Evolutionary conservation across 2,113 vertebrate species (phyloP).

Genomic region (Physeter macrocephalus): DNA sequence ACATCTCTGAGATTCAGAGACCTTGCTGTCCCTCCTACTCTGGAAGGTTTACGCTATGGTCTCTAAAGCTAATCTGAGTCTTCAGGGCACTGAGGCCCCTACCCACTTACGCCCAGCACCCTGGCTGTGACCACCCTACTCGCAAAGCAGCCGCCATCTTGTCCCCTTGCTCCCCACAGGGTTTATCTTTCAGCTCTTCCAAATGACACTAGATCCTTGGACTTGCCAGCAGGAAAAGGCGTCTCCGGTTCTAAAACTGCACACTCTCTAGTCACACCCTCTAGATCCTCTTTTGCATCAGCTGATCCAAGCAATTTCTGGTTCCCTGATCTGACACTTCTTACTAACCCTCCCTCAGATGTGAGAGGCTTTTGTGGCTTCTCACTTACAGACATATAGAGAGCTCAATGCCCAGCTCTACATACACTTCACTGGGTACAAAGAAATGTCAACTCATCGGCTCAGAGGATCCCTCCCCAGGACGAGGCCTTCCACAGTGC

Average conservation of each 20-base stretch:
- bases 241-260: conserved; percentile 36
- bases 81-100: background rate
- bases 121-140: background rate
- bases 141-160: background rate
- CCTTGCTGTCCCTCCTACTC: background rate
- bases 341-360: background rate
- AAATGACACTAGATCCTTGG: background rate
- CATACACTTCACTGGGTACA: background rate
- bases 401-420: background rate
- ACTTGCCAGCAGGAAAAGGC: conserved; percentile 32
- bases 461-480: fast-evolving
- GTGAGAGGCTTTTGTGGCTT: background rate
- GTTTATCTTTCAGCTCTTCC: background rate
- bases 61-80: background rate
- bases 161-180: background rate
- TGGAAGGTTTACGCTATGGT: background rate
- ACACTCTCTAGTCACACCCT: conserved; percentile 7
- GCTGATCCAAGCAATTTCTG: conserved; percentile 55
- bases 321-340: conserved; percentile 25
- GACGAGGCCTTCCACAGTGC: background rate
- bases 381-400: background rate
- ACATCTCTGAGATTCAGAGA: background rate
- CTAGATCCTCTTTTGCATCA: conserved; percentile 58
- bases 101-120: background rate
- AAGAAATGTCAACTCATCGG: background rate